These are phyloP conservation scores for Trichonephila clavata DNA, from an alignment of 1,140 invertebrate species.

Conservation along the genomic window DNA sequence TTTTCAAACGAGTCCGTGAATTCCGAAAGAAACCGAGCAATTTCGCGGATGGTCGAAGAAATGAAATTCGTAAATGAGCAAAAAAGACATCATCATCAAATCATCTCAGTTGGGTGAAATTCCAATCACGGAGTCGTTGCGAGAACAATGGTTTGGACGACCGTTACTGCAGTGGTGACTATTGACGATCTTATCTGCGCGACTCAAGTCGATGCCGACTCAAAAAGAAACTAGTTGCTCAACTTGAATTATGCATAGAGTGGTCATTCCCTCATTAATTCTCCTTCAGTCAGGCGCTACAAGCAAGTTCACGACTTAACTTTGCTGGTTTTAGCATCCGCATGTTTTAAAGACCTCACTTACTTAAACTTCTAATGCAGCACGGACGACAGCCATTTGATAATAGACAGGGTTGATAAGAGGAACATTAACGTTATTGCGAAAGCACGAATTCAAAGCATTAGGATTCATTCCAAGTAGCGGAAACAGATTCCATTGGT, in stretches of 20 bases:
- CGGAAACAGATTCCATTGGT: not conserved
- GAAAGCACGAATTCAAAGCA: not conserved
- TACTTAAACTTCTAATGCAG: not conserved
- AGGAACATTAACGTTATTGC: not conserved
- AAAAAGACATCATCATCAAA: conserved; percentile 27
- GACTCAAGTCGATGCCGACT: conserved; percentile 47
- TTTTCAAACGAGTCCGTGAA: not conserved
- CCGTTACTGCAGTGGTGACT: conserved; percentile 53
- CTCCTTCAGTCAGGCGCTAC: conserved; percentile 26
- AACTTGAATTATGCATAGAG: conserved; percentile 53
- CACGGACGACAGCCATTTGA: not conserved
- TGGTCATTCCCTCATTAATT: conserved; percentile 46
- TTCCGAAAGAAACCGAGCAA: not conserved
- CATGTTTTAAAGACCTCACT: not conserved
- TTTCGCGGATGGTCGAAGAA: conserved; percentile 30
- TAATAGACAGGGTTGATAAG: not conserved
- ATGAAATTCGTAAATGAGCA: conserved; percentile 34
- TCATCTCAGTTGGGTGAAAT: not conserved
- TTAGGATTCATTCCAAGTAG: not conserved
- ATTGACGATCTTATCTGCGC: conserved; percentile 52
- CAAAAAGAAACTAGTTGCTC: conserved; percentile 34
- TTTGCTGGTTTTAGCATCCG: conserved; percentile 23
- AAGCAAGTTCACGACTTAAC: conserved; percentile 20
- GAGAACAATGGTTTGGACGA: conserved; percentile 63
- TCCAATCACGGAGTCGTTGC: conserved; percentile 25